A percentile compares a stretch with the other conserved stretches of the same genome.
Evolutionary conservation across 2,888 invertebrate genomes (phyloP).

Genomic region (Caenorhabditis sp.): DNA sequence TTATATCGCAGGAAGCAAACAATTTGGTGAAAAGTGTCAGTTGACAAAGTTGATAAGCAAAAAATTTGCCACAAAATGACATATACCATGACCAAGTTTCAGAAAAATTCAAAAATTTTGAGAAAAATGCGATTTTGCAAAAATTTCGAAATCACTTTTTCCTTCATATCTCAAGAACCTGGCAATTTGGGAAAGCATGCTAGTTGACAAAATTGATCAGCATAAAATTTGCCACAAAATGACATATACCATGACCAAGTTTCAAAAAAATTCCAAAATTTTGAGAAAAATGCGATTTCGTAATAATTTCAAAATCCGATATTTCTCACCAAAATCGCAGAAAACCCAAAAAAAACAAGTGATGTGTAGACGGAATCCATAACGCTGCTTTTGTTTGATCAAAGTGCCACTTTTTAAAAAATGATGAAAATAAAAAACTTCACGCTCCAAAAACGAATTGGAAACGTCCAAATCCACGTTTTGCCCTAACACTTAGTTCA

Average conservation of each 20-base stretch:
- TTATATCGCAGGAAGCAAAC: too few species aligned
- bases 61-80: background rate
- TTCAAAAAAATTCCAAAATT: background rate
- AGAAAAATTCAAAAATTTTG: background rate
- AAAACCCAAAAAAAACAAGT: background rate
- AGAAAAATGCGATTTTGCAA: background rate
- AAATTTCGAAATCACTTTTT: background rate
- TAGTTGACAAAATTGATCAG: conserved; percentile 3
- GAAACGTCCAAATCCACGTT: too few species aligned
- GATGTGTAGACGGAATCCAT: background rate
- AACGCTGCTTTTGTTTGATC: too few species aligned
- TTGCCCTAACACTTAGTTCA: too few species aligned
- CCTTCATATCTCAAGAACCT: background rate
- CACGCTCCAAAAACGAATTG: too few species aligned
- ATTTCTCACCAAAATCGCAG: too few species aligned
- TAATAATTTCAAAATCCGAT: background rate
- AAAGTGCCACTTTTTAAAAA: too few species aligned
- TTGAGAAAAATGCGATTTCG: background rate
- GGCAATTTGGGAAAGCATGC: background rate
- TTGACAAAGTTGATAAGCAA: conserved; percentile 4
- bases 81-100: background rate
- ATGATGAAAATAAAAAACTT: too few species aligned
- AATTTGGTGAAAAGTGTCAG: background rate
- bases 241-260: background rate
- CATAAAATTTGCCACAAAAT: conserved; percentile 1